phyloP scores from a whole-genome alignment of 2,888 invertebrate species.

The Ceratothoa steindachneri region DNA sequence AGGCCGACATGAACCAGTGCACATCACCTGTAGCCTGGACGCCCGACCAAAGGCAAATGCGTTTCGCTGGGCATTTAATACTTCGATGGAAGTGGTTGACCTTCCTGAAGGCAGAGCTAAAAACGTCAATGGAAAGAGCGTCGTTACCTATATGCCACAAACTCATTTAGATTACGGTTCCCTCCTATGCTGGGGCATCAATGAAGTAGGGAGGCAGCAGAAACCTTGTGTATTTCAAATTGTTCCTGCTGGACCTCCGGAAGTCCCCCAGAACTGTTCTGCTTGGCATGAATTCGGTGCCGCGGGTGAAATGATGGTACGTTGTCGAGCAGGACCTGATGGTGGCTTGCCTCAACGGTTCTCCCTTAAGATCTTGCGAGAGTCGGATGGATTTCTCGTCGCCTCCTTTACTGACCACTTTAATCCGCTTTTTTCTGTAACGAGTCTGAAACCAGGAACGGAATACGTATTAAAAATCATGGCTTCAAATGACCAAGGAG shows the following conservation, averaged over 20 bases:
- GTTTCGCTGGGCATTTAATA: slow-evolving; percentile 88
- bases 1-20: slow-evolving; percentile 66
- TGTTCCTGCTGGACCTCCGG: slow-evolving; percentile 32
- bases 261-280: slow-evolving; percentile 34
- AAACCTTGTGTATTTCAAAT: slow-evolving; percentile 65
- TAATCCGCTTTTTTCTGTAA: slow-evolving; percentile 33
- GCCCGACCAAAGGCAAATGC: slow-evolving; percentile 68
- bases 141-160: slow-evolving; percentile 77
- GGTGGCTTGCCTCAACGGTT: slow-evolving; percentile 42
- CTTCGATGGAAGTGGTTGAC: slow-evolving; percentile 49
- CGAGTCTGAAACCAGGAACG: slow-evolving; percentile 34
- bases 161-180: slow-evolving; percentile 87
- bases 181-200: slow-evolving; percentile 79
- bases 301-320: slow-evolving; percentile 34
- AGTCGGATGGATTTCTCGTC: neutral
- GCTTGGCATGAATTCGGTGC: slow-evolving; percentile 44
- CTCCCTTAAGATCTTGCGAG: slow-evolving; percentile 28
- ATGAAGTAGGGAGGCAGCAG: slow-evolving; percentile 76
- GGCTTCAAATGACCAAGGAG: slow-evolving; percentile 35
- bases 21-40: slow-evolving; percentile 66
- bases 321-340: slow-evolving; percentile 33
- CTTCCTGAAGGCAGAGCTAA: slow-evolving; percentile 55
- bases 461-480: slow-evolving; percentile 36
- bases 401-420: slow-evolving; percentile 1
- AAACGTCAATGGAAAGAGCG: slow-evolving; percentile 65